These are phyloP conservation scores for Anarhynchus alexandrinus DNA, from an alignment of 2,113 vertebrate genomes.

Conservation along the genomic window DNA sequence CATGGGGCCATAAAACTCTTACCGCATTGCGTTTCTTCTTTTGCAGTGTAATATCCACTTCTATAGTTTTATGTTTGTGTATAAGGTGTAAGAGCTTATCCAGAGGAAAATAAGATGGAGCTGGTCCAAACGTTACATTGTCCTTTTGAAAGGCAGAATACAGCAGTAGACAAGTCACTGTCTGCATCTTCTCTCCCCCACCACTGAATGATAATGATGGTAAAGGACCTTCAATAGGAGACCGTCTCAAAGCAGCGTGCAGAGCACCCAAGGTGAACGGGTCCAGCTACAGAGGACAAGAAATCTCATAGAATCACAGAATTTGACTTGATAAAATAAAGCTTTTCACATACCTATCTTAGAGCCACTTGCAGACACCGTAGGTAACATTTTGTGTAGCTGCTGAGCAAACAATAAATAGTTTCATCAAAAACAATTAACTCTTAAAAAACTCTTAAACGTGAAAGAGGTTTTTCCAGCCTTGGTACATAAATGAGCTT, in stretches of 20 bases:
- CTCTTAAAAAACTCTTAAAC: not conserved
- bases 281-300: not conserved
- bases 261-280: not conserved
- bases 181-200: not conserved
- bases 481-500: not conserved
- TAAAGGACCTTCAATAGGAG: not conserved
- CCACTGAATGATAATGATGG: not conserved
- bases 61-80: not conserved
- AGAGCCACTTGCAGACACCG: not conserved
- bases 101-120: not conserved
- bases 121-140: not conserved
- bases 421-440: not conserved
- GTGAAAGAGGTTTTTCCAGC: not conserved
- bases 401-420: not conserved
- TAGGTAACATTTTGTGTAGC: not conserved
- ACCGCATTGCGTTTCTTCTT: not conserved
- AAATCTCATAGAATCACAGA: not conserved
- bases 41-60: not conserved
- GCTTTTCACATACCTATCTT: not conserved
- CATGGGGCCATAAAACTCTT: not conserved
- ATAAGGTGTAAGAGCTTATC: not conserved
- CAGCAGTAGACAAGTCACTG: not conserved
- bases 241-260: not conserved
- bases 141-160: not conserved
- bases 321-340: not conserved